A percentile compares a stretch with the other conserved stretches of the same genome.
Conservation (phyloP, 2,797 vertebrate species). For the Delichon dasypus region DNA sequence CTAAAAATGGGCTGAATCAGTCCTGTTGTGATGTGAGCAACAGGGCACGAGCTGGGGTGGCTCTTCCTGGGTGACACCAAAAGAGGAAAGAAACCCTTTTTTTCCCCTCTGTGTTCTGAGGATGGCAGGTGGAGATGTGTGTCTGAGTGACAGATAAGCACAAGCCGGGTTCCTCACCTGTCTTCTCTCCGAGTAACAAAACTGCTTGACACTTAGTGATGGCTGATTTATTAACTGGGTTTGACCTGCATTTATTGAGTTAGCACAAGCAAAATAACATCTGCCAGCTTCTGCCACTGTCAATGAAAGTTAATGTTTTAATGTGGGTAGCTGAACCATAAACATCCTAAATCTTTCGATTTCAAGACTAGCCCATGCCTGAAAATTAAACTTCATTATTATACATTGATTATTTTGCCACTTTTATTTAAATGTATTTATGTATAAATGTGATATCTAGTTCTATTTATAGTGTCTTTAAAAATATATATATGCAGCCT, state of each 20-base stretch:
- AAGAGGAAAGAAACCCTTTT: not conserved
- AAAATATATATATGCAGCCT: not conserved
- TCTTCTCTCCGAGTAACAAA: not conserved
- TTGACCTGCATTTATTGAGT: slow-evolving; percentile 18
- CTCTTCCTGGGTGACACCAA: not conserved
- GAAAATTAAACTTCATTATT: not conserved
- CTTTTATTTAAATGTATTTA: not conserved
- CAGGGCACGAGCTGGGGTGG: not conserved
- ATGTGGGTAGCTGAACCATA: not conserved
- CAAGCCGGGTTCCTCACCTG: not conserved
- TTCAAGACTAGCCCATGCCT: not conserved
- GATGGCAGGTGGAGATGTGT: not conserved
- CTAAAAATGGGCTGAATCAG: not conserved
- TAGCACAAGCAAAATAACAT: slow-evolving; percentile 17
- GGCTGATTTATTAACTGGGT: slow-evolving; percentile 31
- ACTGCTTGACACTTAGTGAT: not conserved
- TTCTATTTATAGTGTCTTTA: not conserved
- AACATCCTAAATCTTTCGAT: not conserved
- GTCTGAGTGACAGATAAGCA: not conserved
- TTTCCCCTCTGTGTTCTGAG: not conserved
- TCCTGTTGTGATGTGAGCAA: not conserved
- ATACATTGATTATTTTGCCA: not conserved
- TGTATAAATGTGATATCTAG: not conserved
- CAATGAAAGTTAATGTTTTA: not conserved
- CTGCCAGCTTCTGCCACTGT: slow-evolving; percentile 27